phyloP scores from a whole-genome alignment of 2,113 vertebrate genomes.

The Lepisosteus osseus region DNA sequence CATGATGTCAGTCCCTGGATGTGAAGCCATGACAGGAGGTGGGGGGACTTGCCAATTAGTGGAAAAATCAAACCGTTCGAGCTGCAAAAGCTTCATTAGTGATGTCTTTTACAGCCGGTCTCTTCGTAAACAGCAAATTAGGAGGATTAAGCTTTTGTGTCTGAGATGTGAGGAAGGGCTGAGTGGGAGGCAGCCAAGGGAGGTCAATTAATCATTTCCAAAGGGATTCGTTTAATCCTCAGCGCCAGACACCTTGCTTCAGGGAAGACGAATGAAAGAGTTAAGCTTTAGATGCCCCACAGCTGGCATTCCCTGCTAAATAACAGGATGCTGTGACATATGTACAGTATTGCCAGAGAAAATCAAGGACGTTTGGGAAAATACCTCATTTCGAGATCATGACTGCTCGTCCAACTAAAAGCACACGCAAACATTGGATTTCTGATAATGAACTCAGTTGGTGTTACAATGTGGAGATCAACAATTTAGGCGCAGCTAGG shows the following conservation, averaged over 20 bases:
- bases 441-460: too few species aligned
- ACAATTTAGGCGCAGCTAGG: too few species aligned
- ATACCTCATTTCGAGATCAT: too few species aligned
- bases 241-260: constrained; percentile 24
- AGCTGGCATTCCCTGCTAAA: too few species aligned
- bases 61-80: background rate
- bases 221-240: constrained; percentile 38
- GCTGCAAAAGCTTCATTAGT: constrained; percentile 1
- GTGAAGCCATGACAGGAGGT: background rate
- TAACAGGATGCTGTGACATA: too few species aligned
- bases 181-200: constrained; percentile 38
- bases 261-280: background rate
- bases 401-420: too few species aligned
- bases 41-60: background rate
- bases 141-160: constrained; percentile 43
- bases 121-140: constrained; percentile 42
- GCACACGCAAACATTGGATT: too few species aligned
- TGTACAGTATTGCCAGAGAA: too few species aligned
- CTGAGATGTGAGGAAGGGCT: constrained; percentile 22
- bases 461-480: too few species aligned
- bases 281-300: too few species aligned
- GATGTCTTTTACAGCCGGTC: background rate
- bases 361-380: too few species aligned
- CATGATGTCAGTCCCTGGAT: constrained; percentile 30
- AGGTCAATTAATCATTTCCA: constrained; percentile 44